Base-by-base conservation (phyloP, 2,113 vertebrate genomes). In the Grammomys surdaster region DNA sequence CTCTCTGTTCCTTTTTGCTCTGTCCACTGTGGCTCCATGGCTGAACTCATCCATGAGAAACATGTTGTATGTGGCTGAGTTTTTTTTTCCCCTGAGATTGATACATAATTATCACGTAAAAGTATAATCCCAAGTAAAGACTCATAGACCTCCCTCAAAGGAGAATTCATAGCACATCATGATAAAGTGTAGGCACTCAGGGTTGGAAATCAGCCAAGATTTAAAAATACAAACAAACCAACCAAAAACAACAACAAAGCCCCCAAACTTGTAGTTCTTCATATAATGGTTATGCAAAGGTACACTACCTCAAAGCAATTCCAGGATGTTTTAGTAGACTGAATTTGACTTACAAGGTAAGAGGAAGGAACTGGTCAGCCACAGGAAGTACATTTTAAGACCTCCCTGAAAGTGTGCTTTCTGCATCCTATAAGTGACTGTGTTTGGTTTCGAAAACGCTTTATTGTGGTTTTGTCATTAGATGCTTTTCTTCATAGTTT, bases 401-500 rank as follows among this genome's bases (percentile, higher is more conserved):
- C 28, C 51, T 63, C n/a, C 24, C 33, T 93, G 82, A 60, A 89
- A 80, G 11, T 12, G 76, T 28, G 67, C 51, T 51, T 63, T 58
- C 22, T 58, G 3, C 60, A 20, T 43, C 65, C 65, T 97, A 92
- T 40, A 60, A 88, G 94, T 43, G 88, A 65, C n/a, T 56, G 10
- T 88, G 24, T 65, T 96, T 70, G 7, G 87, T 81, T 89, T 94
- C 86, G 51, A 95, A 76, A 43, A 86, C 11, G 14, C 56, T 78
- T 96, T 92, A 5, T 69, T 28, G 72, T 46, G 1, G 65, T 91
- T 92, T 89, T 48, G 73, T 91, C 26, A 40, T 43, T 73, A 14
- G 20, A 85, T 95, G 10, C 12, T 90, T 92, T 88, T 94, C 65
- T 46, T 92, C 28, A 82, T 86, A 40, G 19, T 54, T 92, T 17